Percentiles rank a stretch among this genome's conserved stretches.
phyloP scores from a whole-genome alignment of 2,797 vertebrate genomes.

The Rousettus madagascariensis region DNA sequence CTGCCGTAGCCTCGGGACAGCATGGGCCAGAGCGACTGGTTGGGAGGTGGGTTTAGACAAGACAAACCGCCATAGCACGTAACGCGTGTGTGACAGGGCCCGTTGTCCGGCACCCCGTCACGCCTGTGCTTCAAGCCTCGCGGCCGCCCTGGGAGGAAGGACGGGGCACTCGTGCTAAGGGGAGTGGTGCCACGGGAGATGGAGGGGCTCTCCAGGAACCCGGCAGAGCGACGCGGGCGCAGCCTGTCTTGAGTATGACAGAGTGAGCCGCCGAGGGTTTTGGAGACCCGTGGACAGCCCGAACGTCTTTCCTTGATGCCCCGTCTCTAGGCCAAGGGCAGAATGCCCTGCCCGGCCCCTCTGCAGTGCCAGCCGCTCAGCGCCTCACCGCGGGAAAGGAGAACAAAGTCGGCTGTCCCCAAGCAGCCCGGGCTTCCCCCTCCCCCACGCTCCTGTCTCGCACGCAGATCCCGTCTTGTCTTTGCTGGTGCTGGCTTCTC shows the following conservation, averaged over 20 bases:
- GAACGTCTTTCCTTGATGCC: not conserved
- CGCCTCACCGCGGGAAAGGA: not conserved
- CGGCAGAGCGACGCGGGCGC: accelerated
- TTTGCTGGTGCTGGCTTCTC: not conserved
- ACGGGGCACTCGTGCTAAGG: accelerated
- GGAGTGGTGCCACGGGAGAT: accelerated
- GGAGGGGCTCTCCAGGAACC: no score
- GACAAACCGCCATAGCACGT: accelerated
- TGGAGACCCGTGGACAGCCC: not conserved
- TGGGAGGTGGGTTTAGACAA: no score
- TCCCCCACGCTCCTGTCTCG: not conserved
- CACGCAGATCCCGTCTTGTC: no score
- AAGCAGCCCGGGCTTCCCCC: no score
- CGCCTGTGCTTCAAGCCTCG: not conserved
- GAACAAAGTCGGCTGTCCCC: accelerated
- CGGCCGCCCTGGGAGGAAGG: not conserved
- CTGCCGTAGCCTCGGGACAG: no score
- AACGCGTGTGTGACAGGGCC: accelerated
- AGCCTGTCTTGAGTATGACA: not conserved
- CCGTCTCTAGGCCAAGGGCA: not conserved
- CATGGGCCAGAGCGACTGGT: not conserved
- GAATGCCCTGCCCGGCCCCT: not conserved
- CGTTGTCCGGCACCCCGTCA: not conserved
- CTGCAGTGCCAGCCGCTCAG: not conserved
- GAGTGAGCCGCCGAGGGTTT: not conserved